Conservation (phyloP, 2,888 invertebrate genomes). For the Petrolisthes cinctipes region DNA sequence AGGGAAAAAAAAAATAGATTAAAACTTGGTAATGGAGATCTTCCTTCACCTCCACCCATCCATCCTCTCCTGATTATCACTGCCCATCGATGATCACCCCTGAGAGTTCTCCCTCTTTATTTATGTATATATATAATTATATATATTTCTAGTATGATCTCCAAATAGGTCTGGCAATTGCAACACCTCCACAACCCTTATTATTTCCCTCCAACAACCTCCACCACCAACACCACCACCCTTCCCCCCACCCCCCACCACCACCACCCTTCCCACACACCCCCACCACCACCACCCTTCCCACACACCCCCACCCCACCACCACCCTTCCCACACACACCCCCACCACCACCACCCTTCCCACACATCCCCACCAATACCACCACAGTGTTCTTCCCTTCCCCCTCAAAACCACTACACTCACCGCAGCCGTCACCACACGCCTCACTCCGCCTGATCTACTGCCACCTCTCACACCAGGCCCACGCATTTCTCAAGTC, state of each 20-base stretch:
- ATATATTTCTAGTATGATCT: no score
- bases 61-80: background rate
- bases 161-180: background rate
- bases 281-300: background rate
- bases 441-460: constrained; percentile 26
- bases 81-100: no score
- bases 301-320: background rate
- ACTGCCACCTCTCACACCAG: constrained; percentile 31
- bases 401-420: constrained; percentile 14
- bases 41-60: background rate
- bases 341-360: no score
- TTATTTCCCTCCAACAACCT: background rate
- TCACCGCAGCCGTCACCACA: constrained; percentile 35
- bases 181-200: background rate
- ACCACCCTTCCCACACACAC: constrained; percentile 6
- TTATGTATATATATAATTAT: no score
- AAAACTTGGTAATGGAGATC: constrained; percentile 17
- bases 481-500: constrained; percentile 14
- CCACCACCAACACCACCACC: background rate
- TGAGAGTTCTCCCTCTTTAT: no score
- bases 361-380: no score
- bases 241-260: background rate
- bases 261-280: background rate
- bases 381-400: background rate
- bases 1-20: constrained; percentile 5